Evolutionary conservation across 2,113 vertebrate species (phyloP), one percentile per base, ranked within the genome.

Genomic region (Gulo gulo): DNA sequence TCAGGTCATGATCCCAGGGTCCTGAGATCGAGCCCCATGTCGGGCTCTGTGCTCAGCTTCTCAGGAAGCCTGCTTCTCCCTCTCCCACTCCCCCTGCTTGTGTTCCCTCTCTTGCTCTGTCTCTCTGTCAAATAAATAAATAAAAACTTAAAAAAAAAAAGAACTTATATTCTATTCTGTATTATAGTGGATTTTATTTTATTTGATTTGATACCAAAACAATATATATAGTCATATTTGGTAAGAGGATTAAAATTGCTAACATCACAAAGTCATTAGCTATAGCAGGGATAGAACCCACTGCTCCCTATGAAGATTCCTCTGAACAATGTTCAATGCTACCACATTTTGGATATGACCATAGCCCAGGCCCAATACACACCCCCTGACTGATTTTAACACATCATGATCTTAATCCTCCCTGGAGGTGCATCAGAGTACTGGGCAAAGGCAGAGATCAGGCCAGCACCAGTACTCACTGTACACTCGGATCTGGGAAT

Each of bases 181-280:
- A 88, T 95, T 16, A 83, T 76, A 74, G 42, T 76, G 23, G 52
- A 59, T 85, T 95, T 88, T 90, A 91, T 97, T 95, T 93, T 67
- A 86, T 24, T 95, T 29, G 24, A 45, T 76, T 45, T 74, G 7
- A 20, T 82, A 45, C 57, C n/a, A 90, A 92, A 97, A 86, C 42
- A 95, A 86, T 81, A 63, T 16, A 63, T 13, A 95, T 7, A 87
- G 42, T 47, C 50, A 78, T 39, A 81, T 78, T 91, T 93, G 74
- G 16, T 45, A 95, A 95, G 12, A 95, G 15, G 95, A 83, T 86
- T 69, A 94, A 81, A 93, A 93, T 61, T 15, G 86, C 26, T 34
- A 80, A 59, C 73, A 73, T 65, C 26, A 87, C 39, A 89, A 86
- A 80, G 76, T 39, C 88, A 55, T 9, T 65, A n/a, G 13, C 78